A percentile compares a stretch with the other conserved stretches of the same genome.
Evolutionary conservation across 2,797 vertebrate genomes (phyloP).

Genomic region (Enteromius fasciolatus): DNA sequence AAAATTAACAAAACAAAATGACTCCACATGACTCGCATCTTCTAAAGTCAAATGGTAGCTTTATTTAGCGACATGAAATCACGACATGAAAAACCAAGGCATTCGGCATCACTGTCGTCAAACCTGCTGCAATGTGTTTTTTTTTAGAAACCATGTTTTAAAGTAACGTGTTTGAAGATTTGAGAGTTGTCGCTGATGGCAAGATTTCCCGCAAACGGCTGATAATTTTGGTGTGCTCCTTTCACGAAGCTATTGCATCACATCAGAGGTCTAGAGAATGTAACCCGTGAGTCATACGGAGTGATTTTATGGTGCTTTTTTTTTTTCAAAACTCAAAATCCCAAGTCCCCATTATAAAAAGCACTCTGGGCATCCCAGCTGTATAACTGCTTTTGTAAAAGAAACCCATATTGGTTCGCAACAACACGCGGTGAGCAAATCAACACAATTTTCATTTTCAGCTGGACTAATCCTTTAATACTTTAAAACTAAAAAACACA

Average conservation of each 20-base stretch:
- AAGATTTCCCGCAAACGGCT: conserved; percentile 7
- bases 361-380: background rate
- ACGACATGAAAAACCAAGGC: background rate
- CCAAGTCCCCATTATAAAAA: background rate
- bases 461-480: conserved; percentile 8
- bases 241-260: conserved; percentile 28
- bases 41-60: background rate
- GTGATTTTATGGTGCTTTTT: conserved; percentile 1
- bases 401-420: background rate
- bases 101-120: background rate
- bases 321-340: background rate
- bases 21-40: background rate
- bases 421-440: conserved; percentile 14
- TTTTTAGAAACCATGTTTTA: background rate
- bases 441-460: background rate
- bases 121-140: background rate
- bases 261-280: conserved; percentile 16
- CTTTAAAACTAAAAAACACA: conserved; percentile 25
- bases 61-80: background rate
- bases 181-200: background rate
- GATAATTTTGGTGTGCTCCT: background rate
- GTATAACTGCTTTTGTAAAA: background rate
- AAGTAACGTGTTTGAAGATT: background rate
- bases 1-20: background rate
- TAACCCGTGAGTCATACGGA: conserved; percentile 1